phyloP scores from a whole-genome alignment of 2,113 vertebrate genomes.

The Peromyscus polionotus region DNA sequence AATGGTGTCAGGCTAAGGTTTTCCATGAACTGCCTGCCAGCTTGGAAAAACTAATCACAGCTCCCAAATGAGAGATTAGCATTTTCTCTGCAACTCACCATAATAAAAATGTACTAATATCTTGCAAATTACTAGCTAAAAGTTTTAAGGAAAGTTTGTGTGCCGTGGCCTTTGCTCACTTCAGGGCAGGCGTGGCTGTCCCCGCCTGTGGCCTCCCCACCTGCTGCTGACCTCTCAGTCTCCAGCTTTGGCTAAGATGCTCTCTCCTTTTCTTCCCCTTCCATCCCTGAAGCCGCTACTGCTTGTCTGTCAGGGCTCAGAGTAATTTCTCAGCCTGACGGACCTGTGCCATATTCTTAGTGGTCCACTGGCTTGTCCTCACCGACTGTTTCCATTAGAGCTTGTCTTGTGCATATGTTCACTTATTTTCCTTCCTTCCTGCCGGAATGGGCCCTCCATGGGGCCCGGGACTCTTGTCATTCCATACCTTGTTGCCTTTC shows the following conservation, averaged over 20 bases:
- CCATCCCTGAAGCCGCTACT: not conserved
- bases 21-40: not conserved
- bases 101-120: not conserved
- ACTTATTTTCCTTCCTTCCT: not conserved
- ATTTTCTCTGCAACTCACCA: not conserved
- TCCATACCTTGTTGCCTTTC: not conserved
- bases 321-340: no score
- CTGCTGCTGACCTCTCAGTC: not conserved
- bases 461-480: not conserved
- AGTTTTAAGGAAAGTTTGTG: not conserved
- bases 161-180: not conserved
- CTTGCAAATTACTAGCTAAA: not conserved
- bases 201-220: no score
- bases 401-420: not conserved
- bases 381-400: not conserved
- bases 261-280: no score
- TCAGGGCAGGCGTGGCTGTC: not conserved
- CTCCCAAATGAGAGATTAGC: not conserved
- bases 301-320: not conserved
- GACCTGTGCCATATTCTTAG: accelerated
- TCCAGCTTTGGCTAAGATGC: accelerated
- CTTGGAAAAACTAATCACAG: not conserved
- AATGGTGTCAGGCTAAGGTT: not conserved
- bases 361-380: not conserved
- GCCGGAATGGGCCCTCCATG: not conserved